These are phyloP conservation scores for Geopemphigus sp. DNA, from an alignment of 1,140 invertebrate genomes.

Conservation along the genomic window DNA sequence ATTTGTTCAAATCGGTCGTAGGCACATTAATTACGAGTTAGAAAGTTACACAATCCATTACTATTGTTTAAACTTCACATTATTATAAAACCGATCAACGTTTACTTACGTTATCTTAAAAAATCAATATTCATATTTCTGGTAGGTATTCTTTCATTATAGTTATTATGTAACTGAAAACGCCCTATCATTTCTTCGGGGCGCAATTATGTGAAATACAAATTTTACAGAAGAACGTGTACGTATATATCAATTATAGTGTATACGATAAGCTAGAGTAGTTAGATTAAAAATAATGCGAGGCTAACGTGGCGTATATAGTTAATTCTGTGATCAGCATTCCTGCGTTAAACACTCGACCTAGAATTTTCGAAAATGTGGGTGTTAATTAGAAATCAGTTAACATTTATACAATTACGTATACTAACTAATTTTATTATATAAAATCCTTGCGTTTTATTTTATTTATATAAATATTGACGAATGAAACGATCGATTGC, in stretches of 20 bases:
- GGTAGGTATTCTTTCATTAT: background rate
- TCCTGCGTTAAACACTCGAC: background rate
- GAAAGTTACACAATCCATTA: no score
- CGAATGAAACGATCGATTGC: no score
- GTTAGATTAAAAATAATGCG: background rate
- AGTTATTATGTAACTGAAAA: constrained; percentile 10
- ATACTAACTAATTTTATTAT: no score
- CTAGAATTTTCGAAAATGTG: background rate
- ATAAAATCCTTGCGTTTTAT: no score
- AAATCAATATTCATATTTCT: constrained; percentile 9
- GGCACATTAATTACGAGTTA: no score
- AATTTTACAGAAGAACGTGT: background rate
- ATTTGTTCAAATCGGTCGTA: no score
- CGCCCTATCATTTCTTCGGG: background rate
- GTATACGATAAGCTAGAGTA: background rate
- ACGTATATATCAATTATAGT: background rate
- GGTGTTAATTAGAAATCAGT: background rate
- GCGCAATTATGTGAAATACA: constrained; percentile 7
- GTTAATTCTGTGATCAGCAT: background rate
- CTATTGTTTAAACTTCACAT: no score
- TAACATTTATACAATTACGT: background rate
- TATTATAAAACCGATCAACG: no score
- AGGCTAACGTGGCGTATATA: background rate
- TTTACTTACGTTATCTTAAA: background rate
- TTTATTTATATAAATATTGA: no score